Conservation (phyloP, 2,113 vertebrate species). For the Lichenostomus cassidix region DNA sequence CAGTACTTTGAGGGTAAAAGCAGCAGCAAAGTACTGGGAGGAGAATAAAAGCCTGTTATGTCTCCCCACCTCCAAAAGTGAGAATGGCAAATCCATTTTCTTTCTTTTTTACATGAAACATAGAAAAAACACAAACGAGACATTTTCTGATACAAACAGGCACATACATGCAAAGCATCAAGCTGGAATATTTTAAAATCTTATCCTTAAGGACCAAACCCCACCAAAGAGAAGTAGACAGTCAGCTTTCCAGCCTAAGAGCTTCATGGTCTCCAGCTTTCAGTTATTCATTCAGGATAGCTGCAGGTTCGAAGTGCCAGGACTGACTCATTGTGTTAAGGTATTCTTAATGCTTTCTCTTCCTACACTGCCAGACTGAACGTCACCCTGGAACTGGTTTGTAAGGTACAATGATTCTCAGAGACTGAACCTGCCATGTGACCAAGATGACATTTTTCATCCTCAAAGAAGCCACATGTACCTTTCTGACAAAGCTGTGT, state of each 20-base stretch:
- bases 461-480: conserved; percentile 83
- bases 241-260: conserved; percentile 53
- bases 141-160: conserved; percentile 54
- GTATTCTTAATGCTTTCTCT: conserved; percentile 67
- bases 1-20: neutral
- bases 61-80: conserved; percentile 48
- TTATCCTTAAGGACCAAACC: conserved; percentile 62
- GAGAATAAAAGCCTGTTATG: neutral
- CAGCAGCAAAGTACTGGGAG: neutral
- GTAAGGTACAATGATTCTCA: conserved; percentile 56
- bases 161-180: conserved; percentile 53
- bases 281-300: conserved; percentile 64
- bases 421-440: conserved; percentile 78
- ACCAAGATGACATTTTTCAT: conserved; percentile 76
- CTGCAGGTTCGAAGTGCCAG: conserved; percentile 72
- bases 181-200: conserved; percentile 55
- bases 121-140: conserved; percentile 61
- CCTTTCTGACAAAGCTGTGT: conserved; percentile 95
- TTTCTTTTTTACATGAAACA: conserved; percentile 59
- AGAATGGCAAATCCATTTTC: conserved; percentile 39
- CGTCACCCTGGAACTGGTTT: conserved; percentile 59
- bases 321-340: conserved; percentile 47
- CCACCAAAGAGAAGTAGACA: conserved; percentile 65
- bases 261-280: conserved; percentile 64
- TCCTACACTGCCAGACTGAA: conserved; percentile 79